Percentiles rank a stretch among this genome's conserved stretches.
Evolutionary conservation across 2,888 invertebrate species (phyloP).

Genomic region (Coelinius sp.): DNA sequence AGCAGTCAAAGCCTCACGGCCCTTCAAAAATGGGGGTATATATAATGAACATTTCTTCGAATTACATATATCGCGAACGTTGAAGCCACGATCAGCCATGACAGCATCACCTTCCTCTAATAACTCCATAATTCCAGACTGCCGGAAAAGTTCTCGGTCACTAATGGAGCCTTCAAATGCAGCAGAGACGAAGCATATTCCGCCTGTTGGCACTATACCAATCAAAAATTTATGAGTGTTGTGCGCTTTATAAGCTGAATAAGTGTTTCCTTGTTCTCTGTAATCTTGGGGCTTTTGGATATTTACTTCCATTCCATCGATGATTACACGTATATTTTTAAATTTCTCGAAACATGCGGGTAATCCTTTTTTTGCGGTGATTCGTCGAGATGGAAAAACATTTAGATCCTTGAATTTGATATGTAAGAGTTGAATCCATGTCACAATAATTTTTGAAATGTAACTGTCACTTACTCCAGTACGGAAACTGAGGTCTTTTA

Average conservation of each 20-base stretch:
- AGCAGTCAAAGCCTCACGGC: constrained; percentile 34
- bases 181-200: constrained; percentile 43
- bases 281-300: constrained; percentile 17
- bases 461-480: not conserved
- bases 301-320: constrained; percentile 18
- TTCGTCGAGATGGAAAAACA: not conserved
- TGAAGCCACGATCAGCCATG: constrained; percentile 50
- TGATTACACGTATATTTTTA: constrained; percentile 26
- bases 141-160: constrained; percentile 43
- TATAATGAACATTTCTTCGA: constrained; percentile 30
- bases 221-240: constrained; percentile 50
- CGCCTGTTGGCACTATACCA: constrained; percentile 47
- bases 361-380: not conserved
- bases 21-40: constrained; percentile 44
- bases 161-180: constrained; percentile 43
- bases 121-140: constrained; percentile 38
- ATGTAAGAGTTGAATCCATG: constrained; percentile 7
- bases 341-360: constrained; percentile 18
- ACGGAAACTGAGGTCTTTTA: not conserved
- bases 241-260: constrained; percentile 27
- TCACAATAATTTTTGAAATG: constrained; percentile 9
- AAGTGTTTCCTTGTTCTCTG: constrained; percentile 21
- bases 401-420: constrained; percentile 11
- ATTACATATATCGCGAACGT: constrained; percentile 41
- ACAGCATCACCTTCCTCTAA: constrained; percentile 45